A percentile compares a stretch with the other conserved stretches of the same genome.
phyloP scores from a whole-genome alignment of 2,888 invertebrate genomes.

The Cosmia pyralina region DNA sequence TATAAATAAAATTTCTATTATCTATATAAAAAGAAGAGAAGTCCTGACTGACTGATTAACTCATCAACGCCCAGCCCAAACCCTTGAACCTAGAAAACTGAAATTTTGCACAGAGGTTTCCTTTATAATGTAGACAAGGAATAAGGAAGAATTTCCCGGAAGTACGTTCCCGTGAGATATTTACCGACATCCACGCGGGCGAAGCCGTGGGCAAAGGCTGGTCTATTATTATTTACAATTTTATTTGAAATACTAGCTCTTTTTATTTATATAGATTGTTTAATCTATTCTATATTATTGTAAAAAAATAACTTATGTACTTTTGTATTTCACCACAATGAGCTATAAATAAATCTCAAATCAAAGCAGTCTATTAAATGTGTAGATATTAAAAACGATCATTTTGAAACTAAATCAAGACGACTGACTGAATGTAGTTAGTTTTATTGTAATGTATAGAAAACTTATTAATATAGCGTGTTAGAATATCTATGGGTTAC shows the following conservation, averaged over 20 bases:
- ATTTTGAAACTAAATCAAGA: constrained; percentile 52
- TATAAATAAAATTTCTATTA: background rate
- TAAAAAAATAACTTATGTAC: background rate
- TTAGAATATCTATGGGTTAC: constrained; percentile 44
- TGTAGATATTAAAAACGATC: constrained; percentile 48
- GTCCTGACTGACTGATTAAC: too few relatives aligned
- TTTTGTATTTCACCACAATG: background rate
- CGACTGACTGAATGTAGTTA: constrained; percentile 72
- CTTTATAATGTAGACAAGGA: too few relatives aligned
- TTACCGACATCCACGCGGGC: too few relatives aligned
- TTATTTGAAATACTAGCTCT: background rate
- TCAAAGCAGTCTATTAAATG: constrained; percentile 37
- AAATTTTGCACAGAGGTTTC: too few relatives aligned
- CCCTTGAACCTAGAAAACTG: too few relatives aligned
- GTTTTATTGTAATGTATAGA: constrained; percentile 66
- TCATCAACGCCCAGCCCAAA: too few relatives aligned
- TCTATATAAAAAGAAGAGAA: background rate
- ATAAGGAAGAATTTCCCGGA: too few relatives aligned
- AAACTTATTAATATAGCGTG: constrained; percentile 19
- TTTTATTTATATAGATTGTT: too few relatives aligned
- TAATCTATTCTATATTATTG: too few relatives aligned
- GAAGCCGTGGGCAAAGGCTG: too few relatives aligned
- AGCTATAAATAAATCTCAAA: background rate
- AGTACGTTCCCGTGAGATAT: too few relatives aligned
- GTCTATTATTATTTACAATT: background rate